These are phyloP conservation scores for Echeneis naucrates DNA, from an alignment of 2,797 vertebrate species.

Conservation along the genomic window DNA sequence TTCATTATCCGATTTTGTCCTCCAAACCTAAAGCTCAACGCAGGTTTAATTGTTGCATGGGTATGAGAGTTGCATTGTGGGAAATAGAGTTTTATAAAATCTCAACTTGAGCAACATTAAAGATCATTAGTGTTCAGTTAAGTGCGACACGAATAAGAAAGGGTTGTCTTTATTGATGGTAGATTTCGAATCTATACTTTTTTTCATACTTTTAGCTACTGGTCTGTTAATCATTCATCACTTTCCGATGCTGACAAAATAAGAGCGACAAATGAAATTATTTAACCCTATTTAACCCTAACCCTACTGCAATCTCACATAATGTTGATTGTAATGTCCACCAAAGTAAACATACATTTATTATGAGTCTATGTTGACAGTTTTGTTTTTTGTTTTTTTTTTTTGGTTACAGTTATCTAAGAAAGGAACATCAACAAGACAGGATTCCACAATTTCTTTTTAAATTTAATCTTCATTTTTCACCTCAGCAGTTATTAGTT, in stretches of 20 bases:
- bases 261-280: not conserved
- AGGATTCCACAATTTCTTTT: conserved; percentile 40
- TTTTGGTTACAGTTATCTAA: not conserved
- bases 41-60: not conserved
- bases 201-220: too few relatives aligned
- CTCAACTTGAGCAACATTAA: conserved; percentile 44
- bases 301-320: not conserved
- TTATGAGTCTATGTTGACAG: not conserved
- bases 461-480: conserved; percentile 50
- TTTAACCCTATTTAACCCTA: too few relatives aligned
- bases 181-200: too few relatives aligned
- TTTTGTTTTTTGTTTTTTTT: too few relatives aligned
- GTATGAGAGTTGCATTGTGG: conserved; percentile 41
- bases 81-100: conserved; percentile 31
- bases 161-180: not conserved
- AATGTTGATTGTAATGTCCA: not conserved
- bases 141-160: not conserved
- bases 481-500: conserved; percentile 44
- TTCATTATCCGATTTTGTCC: not conserved
- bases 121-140: conserved; percentile 21
- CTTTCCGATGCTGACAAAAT: too few relatives aligned
- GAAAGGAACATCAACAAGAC: not conserved
- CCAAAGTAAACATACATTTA: not conserved
- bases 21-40: not conserved
- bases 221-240: too few relatives aligned